phyloP scores from a whole-genome alignment of 2,113 vertebrate genomes.

The Actinemys pallida region DNA sequence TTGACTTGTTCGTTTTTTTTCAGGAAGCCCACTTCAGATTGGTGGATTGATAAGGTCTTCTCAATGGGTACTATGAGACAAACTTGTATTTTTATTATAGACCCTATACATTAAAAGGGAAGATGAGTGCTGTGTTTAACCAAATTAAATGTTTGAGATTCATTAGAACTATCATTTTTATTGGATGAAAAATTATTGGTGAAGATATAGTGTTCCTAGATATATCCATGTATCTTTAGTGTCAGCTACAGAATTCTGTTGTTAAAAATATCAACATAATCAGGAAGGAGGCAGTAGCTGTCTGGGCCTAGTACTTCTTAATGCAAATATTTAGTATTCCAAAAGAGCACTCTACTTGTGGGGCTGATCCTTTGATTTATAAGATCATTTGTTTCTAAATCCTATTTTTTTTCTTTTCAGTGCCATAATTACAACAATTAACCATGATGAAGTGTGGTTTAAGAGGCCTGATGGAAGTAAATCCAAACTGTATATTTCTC shows the following conservation, averaged over 20 bases:
- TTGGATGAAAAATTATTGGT: not conserved
- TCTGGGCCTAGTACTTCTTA: not conserved
- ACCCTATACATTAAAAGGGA: not conserved
- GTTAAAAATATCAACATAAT: not conserved
- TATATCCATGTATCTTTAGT: not conserved
- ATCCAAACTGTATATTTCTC: constrained; percentile 97
- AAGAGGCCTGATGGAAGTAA: constrained; percentile 96
- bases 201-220: not conserved
- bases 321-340: not conserved
- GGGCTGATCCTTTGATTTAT: not conserved
- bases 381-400: not conserved
- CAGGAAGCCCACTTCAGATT: not conserved
- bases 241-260: not conserved
- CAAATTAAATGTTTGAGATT: not conserved
- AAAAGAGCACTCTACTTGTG: constrained; percentile 27
- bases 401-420: constrained; percentile 76
- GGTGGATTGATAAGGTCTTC: not conserved
- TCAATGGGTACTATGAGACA: not conserved
- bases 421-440: constrained; percentile 96
- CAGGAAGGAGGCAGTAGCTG: not conserved
- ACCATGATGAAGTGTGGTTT: constrained; percentile 98
- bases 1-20: not conserved
- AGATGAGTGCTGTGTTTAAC: not conserved
- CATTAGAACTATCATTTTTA: not conserved
- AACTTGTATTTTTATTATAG: not conserved